A percentile compares a stretch with the other conserved stretches of the same genome.
Evolutionary conservation across 2,888 invertebrate genomes (phyloP).

Genomic region (Nephrocerus scutellatus): DNA sequence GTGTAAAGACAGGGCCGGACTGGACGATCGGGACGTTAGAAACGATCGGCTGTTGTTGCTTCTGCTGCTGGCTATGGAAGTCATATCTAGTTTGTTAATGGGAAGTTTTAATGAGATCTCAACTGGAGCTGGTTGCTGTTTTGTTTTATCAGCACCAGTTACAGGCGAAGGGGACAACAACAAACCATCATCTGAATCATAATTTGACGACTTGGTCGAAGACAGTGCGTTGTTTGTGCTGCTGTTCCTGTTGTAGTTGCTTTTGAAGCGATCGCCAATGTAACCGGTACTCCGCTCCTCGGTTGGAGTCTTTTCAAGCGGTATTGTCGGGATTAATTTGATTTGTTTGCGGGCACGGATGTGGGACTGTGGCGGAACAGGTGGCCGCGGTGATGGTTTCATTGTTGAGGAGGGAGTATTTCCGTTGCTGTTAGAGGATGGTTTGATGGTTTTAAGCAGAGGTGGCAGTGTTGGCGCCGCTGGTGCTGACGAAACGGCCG

Average conservation of each 20-base stretch:
- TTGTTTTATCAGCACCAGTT: conserved; percentile 15
- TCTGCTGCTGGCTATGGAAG: conserved; percentile 15
- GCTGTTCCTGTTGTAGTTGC: conserved; percentile 6
- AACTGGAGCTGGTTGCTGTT: conserved; percentile 31
- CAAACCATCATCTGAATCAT: conserved; percentile 25
- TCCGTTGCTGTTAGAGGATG: conserved; percentile 23
- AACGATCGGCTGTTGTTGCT: conserved; percentile 18
- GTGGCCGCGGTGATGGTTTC: conserved; percentile 29
- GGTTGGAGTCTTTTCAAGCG: conserved; percentile 24
- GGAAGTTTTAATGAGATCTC: conserved; percentile 34
- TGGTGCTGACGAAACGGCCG: no score
- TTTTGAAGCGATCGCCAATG: conserved; percentile 11
- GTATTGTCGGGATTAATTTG: conserved; percentile 32
- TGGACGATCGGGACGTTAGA: conserved; percentile 53
- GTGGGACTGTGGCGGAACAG: conserved; percentile 36
- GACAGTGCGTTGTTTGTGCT: conserved; percentile 5
- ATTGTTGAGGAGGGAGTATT: conserved; percentile 18
- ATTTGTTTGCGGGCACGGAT: conserved; percentile 36
- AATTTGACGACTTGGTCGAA: conserved; percentile 7
- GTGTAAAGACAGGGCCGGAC: conserved; percentile 47
- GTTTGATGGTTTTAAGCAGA: conserved; percentile 15
- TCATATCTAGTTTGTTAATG: conserved; percentile 26
- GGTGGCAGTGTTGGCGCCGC: conserved; percentile 29
- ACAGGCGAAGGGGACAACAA: background rate
- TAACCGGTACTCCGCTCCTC: conserved; percentile 1